Evolutionary conservation across 2,113 vertebrate species (phyloP).

Genomic region (Antechinus flavipes): DNA sequence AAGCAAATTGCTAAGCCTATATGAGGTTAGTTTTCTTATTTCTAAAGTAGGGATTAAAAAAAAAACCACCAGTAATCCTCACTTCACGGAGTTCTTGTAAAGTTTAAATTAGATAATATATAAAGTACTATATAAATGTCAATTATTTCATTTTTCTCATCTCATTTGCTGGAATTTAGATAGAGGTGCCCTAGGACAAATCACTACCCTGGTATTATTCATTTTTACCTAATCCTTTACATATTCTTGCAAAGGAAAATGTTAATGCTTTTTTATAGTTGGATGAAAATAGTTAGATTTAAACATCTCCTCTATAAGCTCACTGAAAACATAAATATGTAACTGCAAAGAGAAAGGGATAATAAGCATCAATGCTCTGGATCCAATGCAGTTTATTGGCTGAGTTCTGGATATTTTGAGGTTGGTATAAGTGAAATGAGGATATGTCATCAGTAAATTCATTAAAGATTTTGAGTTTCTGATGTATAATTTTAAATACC

Average conservation of each 20-base stretch:
- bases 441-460: not conserved
- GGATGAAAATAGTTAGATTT: not conserved
- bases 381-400: not conserved
- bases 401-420: not conserved
- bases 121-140: not conserved
- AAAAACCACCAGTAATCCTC: not conserved
- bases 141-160: not conserved
- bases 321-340: not conserved
- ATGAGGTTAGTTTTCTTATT: not conserved
- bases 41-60: not conserved
- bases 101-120: not conserved
- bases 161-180: not conserved
- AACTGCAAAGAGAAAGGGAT: not conserved
- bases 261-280: not conserved
- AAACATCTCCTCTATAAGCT: not conserved
- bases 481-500: not conserved
- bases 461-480: not conserved
- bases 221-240: not conserved
- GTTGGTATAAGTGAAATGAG: not conserved
- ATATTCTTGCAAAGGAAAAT: not conserved
- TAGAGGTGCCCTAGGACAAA: not conserved
- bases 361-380: not conserved
- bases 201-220: not conserved
- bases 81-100: not conserved
- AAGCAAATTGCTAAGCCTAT: not conserved